Percentiles rank a stretch among this genome's conserved stretches.
Evolutionary conservation across 2,888 invertebrate species (phyloP).

Genomic region (Synanthedon vespiformis): DNA sequence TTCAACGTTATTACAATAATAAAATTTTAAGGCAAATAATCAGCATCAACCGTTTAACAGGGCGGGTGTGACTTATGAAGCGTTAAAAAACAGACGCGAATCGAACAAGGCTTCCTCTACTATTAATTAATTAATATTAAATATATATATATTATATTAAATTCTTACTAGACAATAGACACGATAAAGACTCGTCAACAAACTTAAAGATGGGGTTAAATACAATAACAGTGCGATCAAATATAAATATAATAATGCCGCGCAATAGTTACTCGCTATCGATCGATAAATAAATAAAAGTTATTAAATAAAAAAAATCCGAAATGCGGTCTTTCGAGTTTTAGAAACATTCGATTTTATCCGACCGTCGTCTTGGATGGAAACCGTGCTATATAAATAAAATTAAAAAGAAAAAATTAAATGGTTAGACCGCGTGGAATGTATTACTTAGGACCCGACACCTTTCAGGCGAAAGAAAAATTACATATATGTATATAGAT

Average conservation of each 20-base stretch:
- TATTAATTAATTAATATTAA: slow-evolving; percentile 52
- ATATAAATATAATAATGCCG: slow-evolving; percentile 51
- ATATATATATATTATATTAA: slow-evolving; percentile 61
- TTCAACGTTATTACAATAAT: slow-evolving; percentile 45
- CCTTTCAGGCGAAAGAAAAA: slow-evolving; percentile 62
- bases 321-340: slow-evolving; percentile 31
- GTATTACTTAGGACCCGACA: slow-evolving; percentile 62
- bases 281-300: slow-evolving; percentile 8
- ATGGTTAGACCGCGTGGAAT: slow-evolving; percentile 67
- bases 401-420: slow-evolving; percentile 25
- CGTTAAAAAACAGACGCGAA: slow-evolving; percentile 49
- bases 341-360: slow-evolving; percentile 56
- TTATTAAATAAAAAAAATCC: slow-evolving; percentile 8
- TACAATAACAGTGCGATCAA: slow-evolving; percentile 63
- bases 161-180: slow-evolving; percentile 68
- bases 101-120: slow-evolving; percentile 58
- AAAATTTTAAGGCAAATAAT: slow-evolving; percentile 29
- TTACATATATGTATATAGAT: slow-evolving; percentile 18
- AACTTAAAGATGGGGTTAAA: slow-evolving; percentile 47
- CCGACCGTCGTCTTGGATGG: slow-evolving; percentile 29
- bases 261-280: slow-evolving; percentile 55
- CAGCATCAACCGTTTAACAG: slow-evolving; percentile 18
- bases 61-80: slow-evolving; percentile 36
- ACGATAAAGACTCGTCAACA: slow-evolving; percentile 67
- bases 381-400: slow-evolving; percentile 14